Conservation (phyloP, 2,113 vertebrate genomes). For the Chloropsis hardwickii region DNA sequence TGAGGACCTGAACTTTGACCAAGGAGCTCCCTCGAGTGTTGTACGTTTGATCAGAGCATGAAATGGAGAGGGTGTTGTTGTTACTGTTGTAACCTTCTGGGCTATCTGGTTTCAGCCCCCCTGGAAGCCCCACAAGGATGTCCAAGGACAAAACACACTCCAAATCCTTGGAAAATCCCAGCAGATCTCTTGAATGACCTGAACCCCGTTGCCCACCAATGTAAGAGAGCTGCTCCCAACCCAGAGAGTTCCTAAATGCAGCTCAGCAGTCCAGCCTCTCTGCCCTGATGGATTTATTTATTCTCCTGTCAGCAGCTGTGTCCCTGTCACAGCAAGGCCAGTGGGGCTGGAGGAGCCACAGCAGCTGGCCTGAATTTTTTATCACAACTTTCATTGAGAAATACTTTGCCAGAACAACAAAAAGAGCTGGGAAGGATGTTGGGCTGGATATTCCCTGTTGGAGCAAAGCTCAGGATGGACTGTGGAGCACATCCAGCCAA, state of each 20-base stretch:
- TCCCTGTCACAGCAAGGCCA: background rate
- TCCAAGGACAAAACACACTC: background rate
- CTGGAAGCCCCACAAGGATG: background rate
- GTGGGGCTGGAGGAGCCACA: background rate
- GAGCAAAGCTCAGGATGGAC: background rate
- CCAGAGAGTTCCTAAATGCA: background rate
- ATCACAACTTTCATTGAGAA: background rate
- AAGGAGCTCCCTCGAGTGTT: background rate
- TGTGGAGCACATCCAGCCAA: background rate
- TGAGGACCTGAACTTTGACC: conserved; percentile 25
- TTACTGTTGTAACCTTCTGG: background rate
- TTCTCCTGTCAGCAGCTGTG: background rate
- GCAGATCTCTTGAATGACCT: background rate
- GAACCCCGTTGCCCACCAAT: background rate
- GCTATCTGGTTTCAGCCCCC: background rate
- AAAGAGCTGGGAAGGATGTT: background rate
- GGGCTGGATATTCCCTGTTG: background rate
- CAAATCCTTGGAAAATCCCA: background rate
- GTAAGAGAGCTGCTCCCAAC: background rate
- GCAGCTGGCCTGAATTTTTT: background rate
- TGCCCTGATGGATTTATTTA: background rate
- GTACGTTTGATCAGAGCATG: background rate
- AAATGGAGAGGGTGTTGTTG: background rate
- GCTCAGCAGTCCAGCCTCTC: background rate
- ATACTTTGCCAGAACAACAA: background rate